These are phyloP conservation scores for Chloropsis hardwickii DNA, from an alignment of 2,113 vertebrate species.

Conservation along the genomic window DNA sequence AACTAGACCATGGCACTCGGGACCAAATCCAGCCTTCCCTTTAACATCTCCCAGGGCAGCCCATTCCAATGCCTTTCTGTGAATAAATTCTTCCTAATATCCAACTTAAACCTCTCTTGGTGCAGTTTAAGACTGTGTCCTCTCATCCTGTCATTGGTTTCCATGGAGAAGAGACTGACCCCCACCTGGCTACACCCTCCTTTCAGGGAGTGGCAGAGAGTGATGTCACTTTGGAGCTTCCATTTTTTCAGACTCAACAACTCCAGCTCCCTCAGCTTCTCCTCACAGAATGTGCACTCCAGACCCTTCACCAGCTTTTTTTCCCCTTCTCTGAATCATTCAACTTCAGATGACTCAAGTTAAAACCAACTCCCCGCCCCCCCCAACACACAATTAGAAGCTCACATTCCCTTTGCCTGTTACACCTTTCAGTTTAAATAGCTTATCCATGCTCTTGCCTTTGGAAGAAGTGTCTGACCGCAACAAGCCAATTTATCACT, in stretches of 20 bases:
- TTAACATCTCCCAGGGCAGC: not conserved
- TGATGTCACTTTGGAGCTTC: not conserved
- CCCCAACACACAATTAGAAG: not conserved
- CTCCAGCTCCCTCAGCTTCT: not conserved
- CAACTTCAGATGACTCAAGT: not conserved
- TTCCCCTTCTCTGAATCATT: not conserved
- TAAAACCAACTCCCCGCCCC: not conserved
- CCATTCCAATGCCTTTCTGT: not conserved
- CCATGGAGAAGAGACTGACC: rapidly evolving
- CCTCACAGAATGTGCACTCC: not conserved
- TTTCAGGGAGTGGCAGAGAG: not conserved
- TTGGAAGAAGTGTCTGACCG: not conserved
- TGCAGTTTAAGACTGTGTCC: rapidly evolving
- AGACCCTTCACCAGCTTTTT: not conserved
- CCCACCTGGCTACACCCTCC: not conserved
- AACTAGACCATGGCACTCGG: not conserved
- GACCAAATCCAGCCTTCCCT: rapidly evolving
- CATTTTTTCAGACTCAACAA: not conserved
- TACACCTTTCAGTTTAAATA: not conserved
- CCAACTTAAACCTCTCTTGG: not conserved
- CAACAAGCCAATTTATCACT: not conserved
- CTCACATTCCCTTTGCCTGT: not conserved
- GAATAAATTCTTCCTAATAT: not conserved
- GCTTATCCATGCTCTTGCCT: not conserved
- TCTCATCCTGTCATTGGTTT: not conserved